These are phyloP conservation scores for Pocillopora meandrina DNA, from an alignment of 92 coral and sea anemone genomes.

Conservation along the genomic window DNA sequence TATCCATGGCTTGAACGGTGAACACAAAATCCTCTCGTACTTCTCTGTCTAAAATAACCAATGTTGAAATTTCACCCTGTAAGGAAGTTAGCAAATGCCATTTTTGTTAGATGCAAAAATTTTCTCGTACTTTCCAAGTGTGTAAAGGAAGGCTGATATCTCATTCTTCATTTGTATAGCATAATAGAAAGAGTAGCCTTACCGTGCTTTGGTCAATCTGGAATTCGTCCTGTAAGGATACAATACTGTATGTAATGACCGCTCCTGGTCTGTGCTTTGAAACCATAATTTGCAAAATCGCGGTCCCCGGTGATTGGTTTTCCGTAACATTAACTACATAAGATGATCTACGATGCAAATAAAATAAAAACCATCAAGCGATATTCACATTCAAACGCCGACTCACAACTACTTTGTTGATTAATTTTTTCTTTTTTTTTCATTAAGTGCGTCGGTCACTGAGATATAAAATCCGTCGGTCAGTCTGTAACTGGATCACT, in stretches of 20 bases:
- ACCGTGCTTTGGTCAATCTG: slow-evolving; percentile 69
- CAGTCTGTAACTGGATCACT: background rate
- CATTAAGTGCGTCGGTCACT: background rate
- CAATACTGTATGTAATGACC: slow-evolving; percentile 75
- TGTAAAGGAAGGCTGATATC: no score
- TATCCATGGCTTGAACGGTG: slow-evolving; percentile 79
- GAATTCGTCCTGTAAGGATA: slow-evolving; percentile 70
- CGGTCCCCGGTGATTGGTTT: slow-evolving; percentile 69
- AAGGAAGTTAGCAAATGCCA: background rate
- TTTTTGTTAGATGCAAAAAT: background rate
- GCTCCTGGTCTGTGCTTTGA: slow-evolving; percentile 73
- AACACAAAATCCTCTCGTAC: slow-evolving; percentile 67
- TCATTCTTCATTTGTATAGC: no score
- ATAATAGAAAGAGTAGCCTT: background rate
- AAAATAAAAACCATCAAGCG: background rate
- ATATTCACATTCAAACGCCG: background rate
- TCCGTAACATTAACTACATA: slow-evolving; percentile 77
- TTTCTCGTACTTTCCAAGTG: no score
- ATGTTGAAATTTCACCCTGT: slow-evolving; percentile 78
- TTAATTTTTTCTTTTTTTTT: background rate
- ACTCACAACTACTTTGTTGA: background rate
- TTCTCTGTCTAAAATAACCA: slow-evolving; percentile 78
- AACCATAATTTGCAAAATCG: slow-evolving; percentile 66
- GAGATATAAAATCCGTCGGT: background rate
- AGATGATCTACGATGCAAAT: slow-evolving; percentile 52